Evolutionary conservation across 1,140 invertebrate genomes (phyloP), one percentile per base, ranked within the genome.

Genomic region (Drosophila pallidifrons): DNA sequence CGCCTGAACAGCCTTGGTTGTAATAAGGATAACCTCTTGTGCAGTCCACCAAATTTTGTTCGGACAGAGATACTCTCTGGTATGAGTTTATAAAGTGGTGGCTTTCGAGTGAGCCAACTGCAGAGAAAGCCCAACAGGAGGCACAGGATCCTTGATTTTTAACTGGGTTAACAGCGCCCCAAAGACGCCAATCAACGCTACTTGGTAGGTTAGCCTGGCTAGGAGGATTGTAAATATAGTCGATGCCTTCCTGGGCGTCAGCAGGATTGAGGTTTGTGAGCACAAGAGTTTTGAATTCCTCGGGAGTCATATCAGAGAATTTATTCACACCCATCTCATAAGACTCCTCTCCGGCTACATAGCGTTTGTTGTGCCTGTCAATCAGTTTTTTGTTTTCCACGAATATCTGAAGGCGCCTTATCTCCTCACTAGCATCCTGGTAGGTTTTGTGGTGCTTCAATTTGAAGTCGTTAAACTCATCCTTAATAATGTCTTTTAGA

Each of bases 61-160:
- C 20, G 20, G 20, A 20, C 20, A 20, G 20, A 1, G 20, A 20
- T 3, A 20, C 20, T 20, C 20, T 20, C 0, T 20, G 20, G 20
- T 20, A 3, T 20, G 3, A 20, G 20, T 20, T 20, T 20, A 20
- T 20, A 20, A 20, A 20, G 20, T 20, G 2, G 3, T 20, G 20
- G 3, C 20, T 20, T 20, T 20, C 20, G 3, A 20, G 20, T 20
- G 20, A 20, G 3, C 20, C 20, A 3, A 20, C 20, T 2, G 20
- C 20, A 20, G 20, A 20, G 20, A 20, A 20, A 20, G 20, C 20
- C 20, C 98, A 99, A 93, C 98, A 99, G 1, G 97, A 97, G 35
- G 97, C 98, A 93, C 98, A 99, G 82, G 3, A 16, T 0, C 73
- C 96, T 94, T 99, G 98, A 93, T 98, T 96, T 35, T 64, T 64